These are phyloP conservation scores for Cinara cedri DNA, from an alignment of 2,888 invertebrate genomes.

Conservation along the genomic window DNA sequence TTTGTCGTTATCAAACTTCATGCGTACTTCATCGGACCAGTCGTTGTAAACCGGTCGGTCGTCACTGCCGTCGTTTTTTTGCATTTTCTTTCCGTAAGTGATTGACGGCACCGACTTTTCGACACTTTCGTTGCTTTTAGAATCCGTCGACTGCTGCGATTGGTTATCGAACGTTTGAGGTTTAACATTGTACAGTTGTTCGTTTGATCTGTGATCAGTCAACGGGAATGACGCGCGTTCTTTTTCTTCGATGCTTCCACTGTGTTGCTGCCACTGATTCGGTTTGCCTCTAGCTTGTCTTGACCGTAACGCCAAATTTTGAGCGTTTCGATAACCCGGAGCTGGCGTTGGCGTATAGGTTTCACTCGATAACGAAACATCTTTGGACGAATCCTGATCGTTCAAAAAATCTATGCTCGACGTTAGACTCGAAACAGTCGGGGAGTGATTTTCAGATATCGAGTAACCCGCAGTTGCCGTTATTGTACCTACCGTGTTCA, in stretches of 20 bases:
- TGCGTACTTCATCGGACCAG: slow-evolving; percentile 38
- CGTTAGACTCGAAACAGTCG: neutral
- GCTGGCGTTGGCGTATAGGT: neutral
- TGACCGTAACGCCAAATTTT: slow-evolving; percentile 13
- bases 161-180: slow-evolving; percentile 35
- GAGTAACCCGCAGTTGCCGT: slow-evolving; percentile 50
- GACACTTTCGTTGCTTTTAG: slow-evolving; percentile 12
- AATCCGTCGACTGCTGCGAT: neutral
- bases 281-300: slow-evolving; percentile 43
- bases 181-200: slow-evolving; percentile 41
- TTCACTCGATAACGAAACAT: slow-evolving; percentile 21
- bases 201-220: slow-evolving; percentile 12
- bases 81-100: slow-evolving; percentile 38
- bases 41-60: slow-evolving; percentile 31
- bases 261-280: slow-evolving; percentile 1
- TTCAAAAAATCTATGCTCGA: slow-evolving; percentile 15
- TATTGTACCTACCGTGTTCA: slow-evolving; percentile 41
- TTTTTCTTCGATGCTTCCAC: slow-evolving; percentile 42
- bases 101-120: slow-evolving; percentile 24
- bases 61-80: slow-evolving; percentile 9
- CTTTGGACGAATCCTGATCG: slow-evolving; percentile 10
- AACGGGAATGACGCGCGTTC: neutral
- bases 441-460: slow-evolving; percentile 25
- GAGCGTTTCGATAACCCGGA: neutral
- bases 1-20: slow-evolving; percentile 28